Base-by-base conservation (phyloP, 2,888 invertebrate species). In the Eledona agricola region DNA sequence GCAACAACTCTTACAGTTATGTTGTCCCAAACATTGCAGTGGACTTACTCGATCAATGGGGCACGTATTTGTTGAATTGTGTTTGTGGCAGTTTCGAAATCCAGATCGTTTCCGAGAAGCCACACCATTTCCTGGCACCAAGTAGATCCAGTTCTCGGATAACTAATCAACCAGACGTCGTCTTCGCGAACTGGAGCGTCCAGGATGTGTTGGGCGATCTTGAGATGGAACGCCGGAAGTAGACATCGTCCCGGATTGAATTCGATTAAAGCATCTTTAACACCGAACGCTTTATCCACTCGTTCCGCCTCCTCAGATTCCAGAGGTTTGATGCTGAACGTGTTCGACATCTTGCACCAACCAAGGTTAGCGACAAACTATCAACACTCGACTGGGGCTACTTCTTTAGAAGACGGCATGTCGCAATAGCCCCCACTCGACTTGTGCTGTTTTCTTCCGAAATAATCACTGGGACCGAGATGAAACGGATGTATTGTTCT, bases 41-140 rank as follows among this genome's bases (percentile, higher is more conserved):
- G n/a, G 16, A 59, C 65, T 70, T 69, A 75, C 79, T 93, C 93
- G 13, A 93, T 80, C 31, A 90, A 79, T 0, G 92, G 91, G 37
- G 88, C 88, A 29, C 93, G 81, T 15, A 86, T 79, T 76, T 87
- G 80, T 26, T 80, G 72, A 15, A 72, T 63, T 10, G 69, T 65
- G 25, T 82, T 83, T 66, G 84, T 84, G 0, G 91, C 90, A 11
- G 82, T 83, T 65, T 88, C 85, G 65, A 86, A 90, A 71, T 96
- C 85, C 57, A 92, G 78, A 63, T 89, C 83, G 64, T 91, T 89
- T 2, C 87, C 86, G 51, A 96, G 83, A n/a, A 93, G 80, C 89
- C 93, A 96, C 1, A 91, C 85, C 86, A 96, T 93, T 79, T 96
- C 95, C 70, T 94, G 93, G 0, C 89, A 85, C 95, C 95, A 96